Conservation (phyloP, 1,140 invertebrate species). For the Drosophila repleta region DNA sequence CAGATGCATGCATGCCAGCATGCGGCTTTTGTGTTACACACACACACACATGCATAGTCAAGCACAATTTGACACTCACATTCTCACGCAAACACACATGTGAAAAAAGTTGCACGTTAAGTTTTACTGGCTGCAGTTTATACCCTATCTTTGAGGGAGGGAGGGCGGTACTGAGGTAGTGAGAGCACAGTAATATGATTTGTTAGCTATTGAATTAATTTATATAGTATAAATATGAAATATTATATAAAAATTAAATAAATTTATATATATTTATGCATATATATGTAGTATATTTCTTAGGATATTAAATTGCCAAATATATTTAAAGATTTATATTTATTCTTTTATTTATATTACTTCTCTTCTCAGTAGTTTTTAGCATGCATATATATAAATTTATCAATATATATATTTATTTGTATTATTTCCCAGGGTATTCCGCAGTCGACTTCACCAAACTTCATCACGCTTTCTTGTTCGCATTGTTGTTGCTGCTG, state of each 20-base stretch:
- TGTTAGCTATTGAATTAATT: too few relatives aligned
- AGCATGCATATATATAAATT: too few relatives aligned
- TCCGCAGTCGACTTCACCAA: background rate
- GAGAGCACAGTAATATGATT: background rate
- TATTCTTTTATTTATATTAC: too few relatives aligned
- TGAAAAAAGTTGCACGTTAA: slow-evolving; percentile 44
- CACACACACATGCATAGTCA: slow-evolving; percentile 10
- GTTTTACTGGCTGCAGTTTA: slow-evolving; percentile 43
- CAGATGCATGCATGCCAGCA: slow-evolving; percentile 28
- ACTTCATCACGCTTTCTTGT: background rate
- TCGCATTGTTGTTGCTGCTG: slow-evolving; percentile 39
- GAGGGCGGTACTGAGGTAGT: background rate
- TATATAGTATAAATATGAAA: too few relatives aligned
- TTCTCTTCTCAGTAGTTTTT: too few relatives aligned
- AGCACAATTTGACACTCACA: slow-evolving; percentile 14
- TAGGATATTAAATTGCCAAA: too few relatives aligned
- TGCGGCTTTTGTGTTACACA: slow-evolving; percentile 40
- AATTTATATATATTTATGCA: too few relatives aligned
- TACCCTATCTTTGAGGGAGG: background rate
- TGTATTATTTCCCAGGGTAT: background rate
- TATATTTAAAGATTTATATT: too few relatives aligned
- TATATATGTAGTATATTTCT: too few relatives aligned
- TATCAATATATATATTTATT: background rate
- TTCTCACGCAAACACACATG: background rate
- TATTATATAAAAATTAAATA: too few relatives aligned